Base-by-base conservation (phyloP, 2,888 invertebrate species). In the Ophioninae sp. region DNA sequence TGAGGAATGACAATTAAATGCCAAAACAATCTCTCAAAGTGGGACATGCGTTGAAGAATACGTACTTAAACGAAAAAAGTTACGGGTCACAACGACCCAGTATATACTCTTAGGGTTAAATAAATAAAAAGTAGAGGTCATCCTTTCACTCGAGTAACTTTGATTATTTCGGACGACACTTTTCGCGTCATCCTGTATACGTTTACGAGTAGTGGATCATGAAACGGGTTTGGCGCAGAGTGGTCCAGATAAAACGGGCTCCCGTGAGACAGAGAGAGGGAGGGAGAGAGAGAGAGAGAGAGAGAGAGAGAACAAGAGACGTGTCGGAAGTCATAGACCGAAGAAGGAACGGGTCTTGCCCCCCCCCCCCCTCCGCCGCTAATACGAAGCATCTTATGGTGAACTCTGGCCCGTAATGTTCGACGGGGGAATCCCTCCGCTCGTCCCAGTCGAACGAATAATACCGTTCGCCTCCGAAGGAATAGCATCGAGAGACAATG, bases 401-500 rank as follows among this genome's bases (percentile, higher is more conserved):
- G 65, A 68, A 50, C 59, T 76, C 76, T 70, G 6, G 56, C 57
- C 73, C 59, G 67, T 56, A 41, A 37, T 72, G 67, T 65, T 73
- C 23, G 62, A 72, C 75, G 82, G 69, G 61, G 69, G 61, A 67
- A 62, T 75, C 70, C 74, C 59, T 74, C 74, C 39, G 57, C 78
- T 72, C 65, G 64, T 61, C 73, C 78, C 79, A 82, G 78, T 72
- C 81, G 70, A 82, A 61, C 74, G 72, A 81, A 50, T 50, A 50
- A 50, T 50, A 50, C 69, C 76, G 74, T 70, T 61, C 76, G 79
- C 78, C 79, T 64, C 17, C 69, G 57, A 67, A 65, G 80, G 75
- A 61, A 56, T 39, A 81, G 61, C 78, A 73, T 72, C 84, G 84
- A 76, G 83, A 86, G 83, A 85, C 86, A 85, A 86, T 85, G 86